phyloP scores from a whole-genome alignment of 2,888 invertebrate genomes.

The Drosophila robusta region DNA sequence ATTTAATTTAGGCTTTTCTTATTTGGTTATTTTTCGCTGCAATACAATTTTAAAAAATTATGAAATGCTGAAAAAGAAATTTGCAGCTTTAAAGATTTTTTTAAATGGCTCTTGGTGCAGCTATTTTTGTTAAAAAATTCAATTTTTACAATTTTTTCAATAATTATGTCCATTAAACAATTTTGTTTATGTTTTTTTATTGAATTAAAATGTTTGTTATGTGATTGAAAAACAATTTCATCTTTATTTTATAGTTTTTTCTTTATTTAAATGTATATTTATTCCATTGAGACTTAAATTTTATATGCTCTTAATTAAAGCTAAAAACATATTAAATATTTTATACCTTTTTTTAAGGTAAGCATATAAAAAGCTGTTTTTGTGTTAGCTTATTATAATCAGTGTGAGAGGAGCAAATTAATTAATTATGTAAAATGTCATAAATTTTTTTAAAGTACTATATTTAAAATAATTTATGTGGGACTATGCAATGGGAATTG shows the following conservation, averaged over 20 bases:
- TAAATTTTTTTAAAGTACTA: background rate
- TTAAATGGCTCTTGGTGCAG: too few relatives aligned
- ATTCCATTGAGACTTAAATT: background rate
- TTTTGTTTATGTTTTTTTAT: background rate
- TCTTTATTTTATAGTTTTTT: background rate
- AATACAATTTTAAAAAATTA: background rate
- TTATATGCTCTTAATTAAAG: background rate
- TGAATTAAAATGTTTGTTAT: background rate
- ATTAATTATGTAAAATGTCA: constrained; percentile 21
- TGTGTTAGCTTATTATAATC: constrained; percentile 5
- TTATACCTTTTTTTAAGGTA: background rate
- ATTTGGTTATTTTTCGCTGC: background rate
- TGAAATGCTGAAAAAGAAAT: background rate
- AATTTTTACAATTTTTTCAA: background rate
- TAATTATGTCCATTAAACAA: background rate
- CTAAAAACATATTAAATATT: constrained; percentile 7
- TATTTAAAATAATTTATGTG: background rate
- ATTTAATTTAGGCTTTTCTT: background rate
- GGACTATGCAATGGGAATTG: background rate
- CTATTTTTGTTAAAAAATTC: too few relatives aligned
- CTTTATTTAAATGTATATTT: background rate
- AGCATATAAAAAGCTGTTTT: background rate
- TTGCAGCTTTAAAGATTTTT: background rate
- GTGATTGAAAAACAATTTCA: background rate
- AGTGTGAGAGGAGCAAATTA: constrained; percentile 4